phyloP scores from a whole-genome alignment of 2,113 vertebrate genomes.

The Asarcornis scutulata region DNA sequence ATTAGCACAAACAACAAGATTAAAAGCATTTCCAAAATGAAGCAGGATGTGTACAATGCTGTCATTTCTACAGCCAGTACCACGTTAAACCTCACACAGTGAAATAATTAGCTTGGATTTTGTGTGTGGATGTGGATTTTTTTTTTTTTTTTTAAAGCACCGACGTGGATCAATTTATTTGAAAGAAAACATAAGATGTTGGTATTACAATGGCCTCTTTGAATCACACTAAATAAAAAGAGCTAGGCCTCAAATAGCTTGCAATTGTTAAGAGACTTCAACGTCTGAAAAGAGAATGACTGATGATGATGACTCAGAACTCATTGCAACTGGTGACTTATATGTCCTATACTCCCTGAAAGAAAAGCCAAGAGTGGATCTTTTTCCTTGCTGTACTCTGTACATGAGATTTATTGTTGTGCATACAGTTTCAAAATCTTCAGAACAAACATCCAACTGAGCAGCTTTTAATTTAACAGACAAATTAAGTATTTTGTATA shows the following conservation, averaged over 20 bases:
- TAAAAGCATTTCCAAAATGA: slow-evolving; percentile 14
- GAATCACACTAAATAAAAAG: neutral
- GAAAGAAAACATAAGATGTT: neutral
- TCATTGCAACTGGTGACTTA: neutral
- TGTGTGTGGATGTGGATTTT: neutral
- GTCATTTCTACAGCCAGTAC: neutral
- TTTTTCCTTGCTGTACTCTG: neutral
- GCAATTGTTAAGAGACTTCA: neutral
- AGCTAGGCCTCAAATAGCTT: neutral
- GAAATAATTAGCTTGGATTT: neutral
- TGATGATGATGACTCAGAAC: neutral
- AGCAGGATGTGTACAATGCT: neutral
- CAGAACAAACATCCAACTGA: neutral
- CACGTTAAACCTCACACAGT: neutral
- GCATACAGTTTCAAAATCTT: neutral
- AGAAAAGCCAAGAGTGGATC: neutral
- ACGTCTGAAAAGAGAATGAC: neutral
- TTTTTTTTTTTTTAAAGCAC: neutral
- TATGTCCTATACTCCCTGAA: neutral
- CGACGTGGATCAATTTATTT: neutral
- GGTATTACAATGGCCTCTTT: neutral
- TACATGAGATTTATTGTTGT: neutral
- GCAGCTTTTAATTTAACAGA: neutral
- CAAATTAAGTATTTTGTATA: neutral
- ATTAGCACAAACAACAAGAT: slow-evolving; percentile 4